Evolutionary conservation across 2,113 vertebrate genomes (phyloP).

Genomic region (Myotis davidii): DNA sequence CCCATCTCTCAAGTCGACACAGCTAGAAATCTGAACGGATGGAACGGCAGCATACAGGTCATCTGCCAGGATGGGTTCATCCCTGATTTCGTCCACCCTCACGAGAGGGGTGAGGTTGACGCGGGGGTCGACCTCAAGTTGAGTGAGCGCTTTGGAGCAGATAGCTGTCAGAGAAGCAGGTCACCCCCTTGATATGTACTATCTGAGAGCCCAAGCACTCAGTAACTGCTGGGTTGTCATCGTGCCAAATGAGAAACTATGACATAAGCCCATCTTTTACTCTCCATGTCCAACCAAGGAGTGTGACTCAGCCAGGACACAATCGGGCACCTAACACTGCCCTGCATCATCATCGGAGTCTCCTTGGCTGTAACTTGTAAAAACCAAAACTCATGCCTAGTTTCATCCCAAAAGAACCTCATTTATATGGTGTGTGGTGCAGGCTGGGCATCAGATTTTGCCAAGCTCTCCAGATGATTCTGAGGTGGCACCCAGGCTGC

Average conservation of each 20-base stretch:
- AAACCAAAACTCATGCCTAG: neutral
- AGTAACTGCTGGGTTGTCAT: neutral
- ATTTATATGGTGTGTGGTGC: neutral
- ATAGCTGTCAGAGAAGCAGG: neutral
- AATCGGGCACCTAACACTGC: neutral
- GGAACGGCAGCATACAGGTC: constrained; percentile 63
- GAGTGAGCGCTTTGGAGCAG: constrained; percentile 61
- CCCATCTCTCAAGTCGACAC: constrained; percentile 75
- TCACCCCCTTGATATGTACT: neutral
- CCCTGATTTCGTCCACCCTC: constrained; percentile 43
- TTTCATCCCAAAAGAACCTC: neutral
- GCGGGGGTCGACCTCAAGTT: neutral
- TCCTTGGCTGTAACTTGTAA: neutral
- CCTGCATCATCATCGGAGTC: neutral
- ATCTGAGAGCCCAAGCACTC: neutral
- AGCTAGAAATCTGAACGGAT: constrained; percentile 66
- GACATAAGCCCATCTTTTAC: neutral
- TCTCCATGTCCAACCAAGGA: neutral
- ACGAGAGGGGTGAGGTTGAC: neutral
- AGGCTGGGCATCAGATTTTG: neutral
- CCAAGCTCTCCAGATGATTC: neutral
- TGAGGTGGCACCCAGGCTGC: neutral
- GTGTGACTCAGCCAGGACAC: neutral
- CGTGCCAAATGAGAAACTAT: neutral
- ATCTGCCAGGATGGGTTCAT: constrained; percentile 30